Percentiles rank a stretch among this genome's conserved stretches.
These are phyloP conservation scores for Seriola rivoliana DNA, from an alignment of 2,113 vertebrate species.

Conservation along the genomic window DNA sequence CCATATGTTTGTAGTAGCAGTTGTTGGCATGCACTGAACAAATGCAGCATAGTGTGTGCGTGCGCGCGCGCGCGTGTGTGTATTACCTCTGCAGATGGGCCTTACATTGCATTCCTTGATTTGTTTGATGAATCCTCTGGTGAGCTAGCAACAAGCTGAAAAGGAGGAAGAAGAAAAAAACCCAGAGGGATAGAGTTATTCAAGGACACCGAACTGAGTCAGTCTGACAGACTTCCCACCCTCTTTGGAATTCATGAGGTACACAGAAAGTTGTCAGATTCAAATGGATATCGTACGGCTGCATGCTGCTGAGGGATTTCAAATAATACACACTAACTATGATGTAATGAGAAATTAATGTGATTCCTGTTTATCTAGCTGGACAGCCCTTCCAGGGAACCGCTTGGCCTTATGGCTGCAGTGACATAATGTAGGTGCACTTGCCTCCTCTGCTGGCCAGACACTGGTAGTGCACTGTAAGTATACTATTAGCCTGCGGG, in stretches of 20 bases:
- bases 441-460: constrained; percentile 62
- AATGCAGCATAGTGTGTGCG: background rate
- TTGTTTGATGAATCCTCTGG: constrained; percentile 30
- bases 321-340: background rate
- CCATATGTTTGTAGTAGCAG: background rate
- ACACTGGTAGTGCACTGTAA: constrained; percentile 9
- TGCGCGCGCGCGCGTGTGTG: background rate
- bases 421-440: background rate
- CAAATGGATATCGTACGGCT: background rate
- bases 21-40: background rate
- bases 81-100: constrained; percentile 13
- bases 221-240: background rate
- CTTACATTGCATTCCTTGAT: constrained; percentile 33
- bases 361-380: background rate
- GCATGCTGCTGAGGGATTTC: background rate
- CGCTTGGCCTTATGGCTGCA: background rate
- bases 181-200: background rate
- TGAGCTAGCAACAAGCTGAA: background rate
- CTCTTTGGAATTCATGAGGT: background rate
- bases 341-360: background rate
- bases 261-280: background rate
- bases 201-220: background rate
- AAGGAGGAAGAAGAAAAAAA: background rate
- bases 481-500: background rate
- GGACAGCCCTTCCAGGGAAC: background rate